Percentiles rank a stretch among this genome's conserved stretches.
phyloP scores from a whole-genome alignment of 2,888 invertebrate genomes.

The Pachymerium ferrugineum region DNA sequence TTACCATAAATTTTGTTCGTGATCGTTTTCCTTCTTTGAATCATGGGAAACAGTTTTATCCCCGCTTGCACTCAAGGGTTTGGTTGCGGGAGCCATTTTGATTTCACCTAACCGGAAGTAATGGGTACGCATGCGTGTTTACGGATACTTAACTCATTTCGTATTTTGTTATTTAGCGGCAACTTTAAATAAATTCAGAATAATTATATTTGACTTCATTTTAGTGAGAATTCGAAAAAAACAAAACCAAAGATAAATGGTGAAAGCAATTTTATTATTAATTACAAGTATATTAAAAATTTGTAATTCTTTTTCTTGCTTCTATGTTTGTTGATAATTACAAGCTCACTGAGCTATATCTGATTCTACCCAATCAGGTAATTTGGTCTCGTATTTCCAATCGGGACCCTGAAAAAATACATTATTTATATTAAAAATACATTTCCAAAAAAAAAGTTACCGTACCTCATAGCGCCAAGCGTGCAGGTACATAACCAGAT shows the following conservation, averaged over 20 bases:
- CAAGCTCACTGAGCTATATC: no score
- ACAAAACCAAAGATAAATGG: no score
- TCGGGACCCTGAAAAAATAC: constrained; percentile 69
- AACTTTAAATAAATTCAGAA: no score
- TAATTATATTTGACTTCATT: no score
- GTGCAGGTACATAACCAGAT: constrained; percentile 92
- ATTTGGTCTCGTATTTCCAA: constrained; percentile 87
- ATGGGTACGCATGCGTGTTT: not conserved
- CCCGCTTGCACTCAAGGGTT: not conserved
- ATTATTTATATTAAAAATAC: not conserved
- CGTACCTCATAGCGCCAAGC: constrained; percentile 54
- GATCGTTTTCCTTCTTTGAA: constrained; percentile 33
- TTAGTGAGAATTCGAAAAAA: no score
- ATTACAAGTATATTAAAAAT: no score
- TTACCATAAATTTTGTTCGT: constrained; percentile 34
- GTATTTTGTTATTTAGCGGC: no score
- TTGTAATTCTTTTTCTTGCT: no score
- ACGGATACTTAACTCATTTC: no score
- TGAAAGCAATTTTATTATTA: no score
- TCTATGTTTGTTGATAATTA: no score
- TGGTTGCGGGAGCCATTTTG: constrained; percentile 9
- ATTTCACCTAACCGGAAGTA: not conserved
- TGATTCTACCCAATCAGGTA: constrained; percentile 80
- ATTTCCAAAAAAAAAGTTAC: not conserved
- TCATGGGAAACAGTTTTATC: not conserved